These are phyloP conservation scores for Prunella strophiata DNA, from an alignment of 2,797 vertebrate genomes.

Conservation along the genomic window DNA sequence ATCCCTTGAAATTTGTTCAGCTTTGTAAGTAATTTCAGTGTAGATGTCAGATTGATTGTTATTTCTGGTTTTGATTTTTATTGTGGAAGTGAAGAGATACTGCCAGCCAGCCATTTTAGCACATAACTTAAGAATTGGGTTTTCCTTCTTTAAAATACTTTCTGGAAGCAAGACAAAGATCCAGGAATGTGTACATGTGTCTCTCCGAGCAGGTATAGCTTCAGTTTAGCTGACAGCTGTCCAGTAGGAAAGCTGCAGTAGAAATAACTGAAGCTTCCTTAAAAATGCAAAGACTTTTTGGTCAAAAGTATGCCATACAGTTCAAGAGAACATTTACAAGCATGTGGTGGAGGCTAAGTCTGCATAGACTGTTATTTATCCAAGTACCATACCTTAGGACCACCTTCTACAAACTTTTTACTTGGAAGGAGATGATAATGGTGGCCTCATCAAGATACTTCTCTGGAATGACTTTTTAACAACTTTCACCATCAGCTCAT, in stretches of 20 bases:
- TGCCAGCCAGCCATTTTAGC: neutral
- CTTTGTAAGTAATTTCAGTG: neutral
- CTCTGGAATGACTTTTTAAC: slow-evolving; percentile 84
- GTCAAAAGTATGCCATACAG: neutral
- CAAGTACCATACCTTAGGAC: slow-evolving; percentile 79
- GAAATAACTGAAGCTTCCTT: neutral
- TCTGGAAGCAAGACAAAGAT: neutral
- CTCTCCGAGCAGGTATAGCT: neutral
- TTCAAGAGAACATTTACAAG: neutral
- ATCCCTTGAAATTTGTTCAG: neutral
- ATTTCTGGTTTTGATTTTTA: neutral
- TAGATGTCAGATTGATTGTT: neutral
- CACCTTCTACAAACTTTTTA: slow-evolving; percentile 84
- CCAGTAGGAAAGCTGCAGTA: neutral
- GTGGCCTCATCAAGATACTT: slow-evolving; percentile 85
- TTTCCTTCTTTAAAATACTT: neutral
- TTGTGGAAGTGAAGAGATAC: neutral
- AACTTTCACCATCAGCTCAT: slow-evolving; percentile 84
- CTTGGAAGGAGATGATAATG: slow-evolving; percentile 87
- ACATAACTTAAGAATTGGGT: neutral
- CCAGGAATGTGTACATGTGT: neutral
- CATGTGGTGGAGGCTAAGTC: neutral
- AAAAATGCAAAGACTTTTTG: neutral
- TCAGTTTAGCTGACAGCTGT: neutral
- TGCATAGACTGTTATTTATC: neutral